Conservation (phyloP, 2,797 vertebrate genomes). For the Molossus molossus region DNA sequence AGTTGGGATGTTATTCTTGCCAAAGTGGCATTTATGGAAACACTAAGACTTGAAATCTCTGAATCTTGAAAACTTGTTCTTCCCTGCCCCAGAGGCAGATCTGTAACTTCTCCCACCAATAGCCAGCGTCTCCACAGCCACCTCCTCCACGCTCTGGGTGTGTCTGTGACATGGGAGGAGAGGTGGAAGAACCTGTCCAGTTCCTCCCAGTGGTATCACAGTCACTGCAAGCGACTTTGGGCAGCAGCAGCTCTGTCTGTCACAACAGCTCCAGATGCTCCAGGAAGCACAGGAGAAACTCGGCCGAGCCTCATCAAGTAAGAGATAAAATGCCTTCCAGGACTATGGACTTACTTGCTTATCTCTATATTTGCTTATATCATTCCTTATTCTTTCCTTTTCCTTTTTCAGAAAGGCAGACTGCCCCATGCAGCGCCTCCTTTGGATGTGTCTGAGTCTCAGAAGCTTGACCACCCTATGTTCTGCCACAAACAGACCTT, state of each 20-base stretch:
- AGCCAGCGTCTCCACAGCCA: neutral
- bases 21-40: constrained; percentile 7
- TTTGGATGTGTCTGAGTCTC: too few species aligned
- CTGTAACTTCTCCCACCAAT: neutral
- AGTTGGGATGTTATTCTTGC: neutral
- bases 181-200: neutral
- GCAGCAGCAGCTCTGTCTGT: neutral
- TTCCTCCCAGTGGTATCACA: neutral
- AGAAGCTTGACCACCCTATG: too few species aligned
- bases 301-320: neutral
- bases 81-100: neutral
- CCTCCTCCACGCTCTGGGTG: neutral
- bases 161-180: neutral
- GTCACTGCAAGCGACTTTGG: neutral
- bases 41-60: neutral
- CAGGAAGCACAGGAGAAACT: neutral
- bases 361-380: neutral
- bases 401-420: too few species aligned
- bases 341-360: neutral
- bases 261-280: neutral
- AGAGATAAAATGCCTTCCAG: neutral
- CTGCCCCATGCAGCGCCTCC: too few species aligned
- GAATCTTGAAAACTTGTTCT: neutral
- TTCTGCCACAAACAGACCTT: too few species aligned
- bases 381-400: neutral